These are phyloP conservation scores for Sitodiplosis mosellana DNA, from an alignment of 1,140 invertebrate species.

Conservation along the genomic window DNA sequence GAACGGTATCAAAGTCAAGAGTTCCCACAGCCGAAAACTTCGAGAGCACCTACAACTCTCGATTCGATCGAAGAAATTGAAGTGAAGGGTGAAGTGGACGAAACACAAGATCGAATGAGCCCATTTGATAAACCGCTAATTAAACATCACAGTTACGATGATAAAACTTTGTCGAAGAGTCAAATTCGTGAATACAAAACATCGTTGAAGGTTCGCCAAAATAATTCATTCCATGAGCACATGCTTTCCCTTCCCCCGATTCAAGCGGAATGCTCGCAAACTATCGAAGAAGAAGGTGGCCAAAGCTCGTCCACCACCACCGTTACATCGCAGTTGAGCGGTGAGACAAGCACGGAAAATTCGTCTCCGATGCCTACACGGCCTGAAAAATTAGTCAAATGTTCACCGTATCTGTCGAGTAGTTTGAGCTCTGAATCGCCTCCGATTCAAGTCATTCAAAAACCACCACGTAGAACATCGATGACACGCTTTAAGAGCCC, in stretches of 20 bases:
- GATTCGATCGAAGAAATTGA: neutral
- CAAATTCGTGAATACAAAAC: slow-evolving; percentile 40
- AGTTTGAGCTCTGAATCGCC: slow-evolving; percentile 46
- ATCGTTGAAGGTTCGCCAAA: slow-evolving; percentile 35
- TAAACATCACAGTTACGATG: slow-evolving; percentile 39
- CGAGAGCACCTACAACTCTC: neutral
- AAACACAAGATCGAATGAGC: neutral
- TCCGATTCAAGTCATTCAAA: slow-evolving; percentile 36
- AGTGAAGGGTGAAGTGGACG: slow-evolving; percentile 5
- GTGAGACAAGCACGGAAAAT: slow-evolving; percentile 19
- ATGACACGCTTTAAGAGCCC: slow-evolving; percentile 28
- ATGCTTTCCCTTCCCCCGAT: slow-evolving; percentile 26
- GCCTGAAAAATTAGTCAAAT: slow-evolving; percentile 35
- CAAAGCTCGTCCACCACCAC: slow-evolving; percentile 19
- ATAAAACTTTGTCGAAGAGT: slow-evolving; percentile 37
- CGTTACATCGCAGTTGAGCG: slow-evolving; percentile 14
- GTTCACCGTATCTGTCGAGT: slow-evolving; percentile 48
- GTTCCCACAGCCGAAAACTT: slow-evolving; percentile 21
- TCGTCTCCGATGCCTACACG: slow-evolving; percentile 23
- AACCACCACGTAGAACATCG: slow-evolving; percentile 33
- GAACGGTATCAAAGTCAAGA: slow-evolving; percentile 41
- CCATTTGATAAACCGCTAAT: slow-evolving; percentile 31
- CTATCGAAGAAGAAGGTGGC: slow-evolving; percentile 9
- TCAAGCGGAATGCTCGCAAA: neutral
- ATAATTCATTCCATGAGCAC: slow-evolving; percentile 40